Conservation (phyloP, 2,113 vertebrate genomes). For the Salvator merianae region DNA sequence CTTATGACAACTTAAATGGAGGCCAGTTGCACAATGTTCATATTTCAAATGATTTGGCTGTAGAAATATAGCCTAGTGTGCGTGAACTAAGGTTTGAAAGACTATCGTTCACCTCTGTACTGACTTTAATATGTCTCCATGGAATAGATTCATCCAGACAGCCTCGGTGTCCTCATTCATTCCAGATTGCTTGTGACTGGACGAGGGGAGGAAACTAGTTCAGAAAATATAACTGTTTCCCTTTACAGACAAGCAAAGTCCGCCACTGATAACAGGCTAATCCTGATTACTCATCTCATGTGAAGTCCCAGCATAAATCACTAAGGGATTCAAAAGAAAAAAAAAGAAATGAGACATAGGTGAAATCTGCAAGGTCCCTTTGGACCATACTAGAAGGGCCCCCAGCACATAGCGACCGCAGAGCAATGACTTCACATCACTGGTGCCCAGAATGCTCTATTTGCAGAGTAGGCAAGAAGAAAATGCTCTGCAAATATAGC, state of each 20-base stretch:
- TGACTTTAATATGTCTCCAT: conserved; percentile 43
- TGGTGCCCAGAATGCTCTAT: too few relatives aligned
- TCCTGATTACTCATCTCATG: neutral
- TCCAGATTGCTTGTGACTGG: conserved; percentile 48
- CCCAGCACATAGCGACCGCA: too few relatives aligned
- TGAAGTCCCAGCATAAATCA: neutral
- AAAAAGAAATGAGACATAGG: too few relatives aligned
- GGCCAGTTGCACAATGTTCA: conserved; percentile 51
- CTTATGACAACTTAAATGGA: conserved; percentile 56
- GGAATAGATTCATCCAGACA: conserved; percentile 51
- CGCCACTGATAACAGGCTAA: neutral
- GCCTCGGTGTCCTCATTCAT: conserved; percentile 35
- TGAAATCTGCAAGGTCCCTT: too few relatives aligned
- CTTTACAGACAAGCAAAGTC: neutral
- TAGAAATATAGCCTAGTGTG: conserved; percentile 42
- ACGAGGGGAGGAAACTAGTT: conserved; percentile 18
- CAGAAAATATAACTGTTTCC: conserved; percentile 25
- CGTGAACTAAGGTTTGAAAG: conserved; percentile 53
- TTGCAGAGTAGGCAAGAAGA: too few relatives aligned
- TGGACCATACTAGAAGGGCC: too few relatives aligned
- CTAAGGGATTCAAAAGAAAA: neutral
- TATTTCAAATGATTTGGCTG: conserved; percentile 38
- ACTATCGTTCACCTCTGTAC: conserved; percentile 53
- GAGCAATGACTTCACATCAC: too few relatives aligned
- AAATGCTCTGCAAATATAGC: too few relatives aligned